Evolutionary conservation across 2,113 vertebrate species (phyloP), one percentile per base, ranked within the genome.

Genomic region (Semicossyphus pulcher): DNA sequence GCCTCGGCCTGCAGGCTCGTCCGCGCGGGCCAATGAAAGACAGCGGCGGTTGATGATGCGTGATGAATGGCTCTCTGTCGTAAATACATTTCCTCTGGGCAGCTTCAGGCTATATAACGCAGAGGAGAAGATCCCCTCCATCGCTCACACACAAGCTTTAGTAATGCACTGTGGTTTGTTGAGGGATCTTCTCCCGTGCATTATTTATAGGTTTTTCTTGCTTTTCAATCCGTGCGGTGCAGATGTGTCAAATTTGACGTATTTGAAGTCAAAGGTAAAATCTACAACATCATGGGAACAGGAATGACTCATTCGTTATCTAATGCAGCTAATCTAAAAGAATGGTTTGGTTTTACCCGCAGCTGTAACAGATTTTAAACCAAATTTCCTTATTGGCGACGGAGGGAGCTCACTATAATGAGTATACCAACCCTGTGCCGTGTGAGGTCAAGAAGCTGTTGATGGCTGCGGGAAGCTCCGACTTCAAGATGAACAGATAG

Each of bases 401-500:
- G 12, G 2, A 44, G 32, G 6, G 42, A 51, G 63, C 26, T 65
- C 45, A 53, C 1, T 2, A 47, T 64, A 12, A 7, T 70, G 34
- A 16, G 25, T 37, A 54, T 71, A 92, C 95, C 94, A 94, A 99
- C 97, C 94, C 93, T 37, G 87, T 87, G 42, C 91, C 66, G 2
- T 93, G 93, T 76, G 83, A 83, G n/a, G 63, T 86, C 76, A 96
- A 61, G 86, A 99, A 89, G 68, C 94, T 94, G 2, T 84, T 86
- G 81, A 99, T 95, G 84, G 95, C 90, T 39, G 94, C 93, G 82
- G 97, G 97, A 90, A 99, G 93, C 88, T 99, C 98, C 5, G 95
- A 93, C 89, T 98, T 98, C 77, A 99, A 91, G 93, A 99, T 95
- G 81, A 98, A 92, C 89, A 99, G 94, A 80, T 98, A 99, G 52